These are phyloP conservation scores for Dromius quadrimaculatus DNA, from an alignment of 2,888 invertebrate genomes.

Conservation along the genomic window DNA sequence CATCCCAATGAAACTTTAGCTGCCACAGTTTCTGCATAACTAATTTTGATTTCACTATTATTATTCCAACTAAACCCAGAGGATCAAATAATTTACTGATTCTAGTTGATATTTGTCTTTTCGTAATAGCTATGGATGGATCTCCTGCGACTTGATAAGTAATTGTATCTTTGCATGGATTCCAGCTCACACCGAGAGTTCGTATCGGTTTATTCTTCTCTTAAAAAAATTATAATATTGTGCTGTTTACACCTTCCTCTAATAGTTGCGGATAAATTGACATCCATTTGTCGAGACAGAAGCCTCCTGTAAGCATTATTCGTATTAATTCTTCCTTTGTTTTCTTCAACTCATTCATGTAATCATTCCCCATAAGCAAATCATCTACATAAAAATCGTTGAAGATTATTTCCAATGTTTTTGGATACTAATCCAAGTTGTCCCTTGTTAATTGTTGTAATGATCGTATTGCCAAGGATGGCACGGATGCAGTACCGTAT, in stretches of 20 bases:
- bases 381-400: conserved; percentile 10
- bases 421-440: conserved; percentile 49
- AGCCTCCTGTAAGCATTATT: background rate
- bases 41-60: background rate
- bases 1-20: background rate
- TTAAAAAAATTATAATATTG: background rate
- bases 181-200: background rate
- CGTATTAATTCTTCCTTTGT: background rate
- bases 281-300: background rate
- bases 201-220: background rate
- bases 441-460: conserved; percentile 58
- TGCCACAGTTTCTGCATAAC: conserved; percentile 5
- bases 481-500: no score
- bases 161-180: background rate
- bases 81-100: background rate
- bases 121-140: background rate
- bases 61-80: no score
- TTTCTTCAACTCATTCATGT: background rate
- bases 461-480: conserved; percentile 58
- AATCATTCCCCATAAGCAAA: background rate
- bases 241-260: background rate
- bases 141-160: background rate
- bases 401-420: background rate
- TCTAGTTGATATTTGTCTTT: background rate
- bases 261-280: background rate